Percentiles rank a stretch among this genome's conserved stretches.
Evolutionary conservation across 2,888 invertebrate species (phyloP).

Genomic region (Hirtodrosophila duncani): DNA sequence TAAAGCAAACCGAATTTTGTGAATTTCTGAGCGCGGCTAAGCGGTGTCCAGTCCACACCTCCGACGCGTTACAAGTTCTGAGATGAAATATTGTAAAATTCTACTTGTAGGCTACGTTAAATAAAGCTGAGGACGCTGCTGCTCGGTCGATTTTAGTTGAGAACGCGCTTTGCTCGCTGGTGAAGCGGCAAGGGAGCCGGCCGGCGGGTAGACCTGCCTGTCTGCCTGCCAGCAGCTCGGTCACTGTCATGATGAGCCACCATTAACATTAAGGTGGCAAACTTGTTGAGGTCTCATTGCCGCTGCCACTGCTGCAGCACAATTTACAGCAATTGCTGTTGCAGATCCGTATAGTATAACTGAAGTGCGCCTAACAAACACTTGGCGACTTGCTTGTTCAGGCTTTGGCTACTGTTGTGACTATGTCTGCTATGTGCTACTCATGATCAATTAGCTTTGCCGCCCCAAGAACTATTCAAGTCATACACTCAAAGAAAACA

Average conservation of each 20-base stretch:
- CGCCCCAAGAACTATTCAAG: neutral
- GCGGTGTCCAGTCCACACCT: conserved; percentile 29
- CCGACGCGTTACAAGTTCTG: conserved; percentile 64
- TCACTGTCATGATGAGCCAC: conserved; percentile 39
- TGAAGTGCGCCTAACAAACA: conserved; percentile 24
- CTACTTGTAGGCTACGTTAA: conserved; percentile 66
- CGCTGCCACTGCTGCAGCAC: conserved; percentile 8
- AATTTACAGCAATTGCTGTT: conserved; percentile 30
- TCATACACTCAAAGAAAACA: too few relatives aligned
- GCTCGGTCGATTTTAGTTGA: neutral
- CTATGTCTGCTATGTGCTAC: too few relatives aligned
- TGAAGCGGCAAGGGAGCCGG: too few relatives aligned
- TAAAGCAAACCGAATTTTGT: conserved; percentile 15
- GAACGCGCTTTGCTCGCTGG: too few relatives aligned
- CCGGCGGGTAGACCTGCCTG: too few relatives aligned
- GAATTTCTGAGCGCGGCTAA: conserved; percentile 28
- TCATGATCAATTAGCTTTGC: conserved; percentile 1
- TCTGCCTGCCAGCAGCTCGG: too few relatives aligned
- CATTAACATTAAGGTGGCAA: conserved; percentile 32
- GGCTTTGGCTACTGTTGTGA: too few relatives aligned
- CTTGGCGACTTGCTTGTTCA: conserved; percentile 4
- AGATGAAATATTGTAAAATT: conserved; percentile 62
- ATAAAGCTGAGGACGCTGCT: conserved; percentile 39
- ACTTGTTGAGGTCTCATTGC: conserved; percentile 35
- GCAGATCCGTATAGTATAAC: too few relatives aligned